phyloP scores from a whole-genome alignment of 1,140 invertebrate genomes.

The Pteromalus puparum region DNA sequence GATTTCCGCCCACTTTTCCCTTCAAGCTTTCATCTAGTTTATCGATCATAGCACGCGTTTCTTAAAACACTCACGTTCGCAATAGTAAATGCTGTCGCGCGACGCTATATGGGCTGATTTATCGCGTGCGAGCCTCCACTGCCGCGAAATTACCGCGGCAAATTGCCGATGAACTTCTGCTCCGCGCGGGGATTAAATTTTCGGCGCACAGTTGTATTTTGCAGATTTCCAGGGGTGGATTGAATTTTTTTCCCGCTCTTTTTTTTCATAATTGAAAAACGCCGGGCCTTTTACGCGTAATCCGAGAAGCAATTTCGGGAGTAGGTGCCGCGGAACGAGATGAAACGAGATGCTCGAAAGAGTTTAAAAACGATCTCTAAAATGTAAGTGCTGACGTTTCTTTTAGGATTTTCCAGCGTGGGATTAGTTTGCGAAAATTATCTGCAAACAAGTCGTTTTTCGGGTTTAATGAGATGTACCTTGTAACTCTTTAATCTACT shows the following conservation, averaged over 20 bases:
- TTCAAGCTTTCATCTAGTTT: not conserved
- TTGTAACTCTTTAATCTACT: no score
- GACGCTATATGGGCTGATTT: not conserved
- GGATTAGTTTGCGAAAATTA: not conserved
- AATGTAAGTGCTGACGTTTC: not conserved
- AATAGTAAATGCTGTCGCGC: not conserved
- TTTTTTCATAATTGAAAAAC: not conserved
- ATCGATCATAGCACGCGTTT: not conserved
- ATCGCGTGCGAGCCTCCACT: not conserved
- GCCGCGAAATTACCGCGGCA: not conserved
- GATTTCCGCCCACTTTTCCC: not conserved
- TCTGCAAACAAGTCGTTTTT: not conserved
- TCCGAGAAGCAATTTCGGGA: not conserved
- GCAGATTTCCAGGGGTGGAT: not conserved
- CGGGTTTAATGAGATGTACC: not conserved
- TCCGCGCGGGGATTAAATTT: not conserved
- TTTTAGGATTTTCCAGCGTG: not conserved
- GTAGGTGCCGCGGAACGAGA: not conserved
- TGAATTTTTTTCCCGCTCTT: no score
- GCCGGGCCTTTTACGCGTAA: not conserved
- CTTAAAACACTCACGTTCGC: constrained; percentile 7
- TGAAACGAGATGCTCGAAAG: not conserved
- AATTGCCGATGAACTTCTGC: not conserved
- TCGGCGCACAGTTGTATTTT: not conserved
- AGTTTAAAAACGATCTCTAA: not conserved